Base-by-base conservation (phyloP, 2,113 vertebrate genomes). In the Martes martes region DNA sequence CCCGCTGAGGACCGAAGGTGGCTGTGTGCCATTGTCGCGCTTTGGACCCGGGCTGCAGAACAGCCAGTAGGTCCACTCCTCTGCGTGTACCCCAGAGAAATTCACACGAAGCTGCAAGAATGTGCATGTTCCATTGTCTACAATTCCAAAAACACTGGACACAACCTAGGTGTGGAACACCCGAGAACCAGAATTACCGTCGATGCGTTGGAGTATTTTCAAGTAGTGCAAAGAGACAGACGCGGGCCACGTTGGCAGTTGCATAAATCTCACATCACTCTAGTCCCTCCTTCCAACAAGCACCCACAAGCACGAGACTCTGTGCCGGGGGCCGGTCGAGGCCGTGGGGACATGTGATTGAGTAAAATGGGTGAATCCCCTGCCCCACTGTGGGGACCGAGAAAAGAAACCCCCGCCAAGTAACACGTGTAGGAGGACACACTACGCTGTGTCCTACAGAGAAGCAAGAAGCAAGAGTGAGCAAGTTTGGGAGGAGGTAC, bases 241-340 rank as follows among this genome's bases (percentile, higher is more conserved):
- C 0, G 0, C 21, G 19, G 81, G 24, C 19, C 67, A 39, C 0
- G 0, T 9, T 31, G 13, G 26, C n/a, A 52, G 8, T 24, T 4
- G 23, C 11, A 57, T 23, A 47, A 24, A 26, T 63, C 55, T 69
- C 63, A 16, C 2, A 7, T 11, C 14, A 1, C 45, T 52, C 31
- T 2, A 11, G 19, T 36, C 76, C 52, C 76, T 69, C 71, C 50
- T 74, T 79, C 61, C 33, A 50, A 36, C 8, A 26, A 59, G 21
- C 2, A 45, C 74, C 31, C 45, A 74, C 2, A 47, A 73, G 42
- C 50, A 61, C 6, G 13, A 83, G 36, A 15, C n/a, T 92, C 45
- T 19, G 21, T 36, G 31, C 63, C 4, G 55, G 74, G 74, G 1
- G 3, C 45, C 76, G 13, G n/a, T 82, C 67, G 28, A 84, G 47